These are phyloP conservation scores for Pachymerium ferrugineum DNA, from an alignment of 2,888 invertebrate species.

Conservation along the genomic window DNA sequence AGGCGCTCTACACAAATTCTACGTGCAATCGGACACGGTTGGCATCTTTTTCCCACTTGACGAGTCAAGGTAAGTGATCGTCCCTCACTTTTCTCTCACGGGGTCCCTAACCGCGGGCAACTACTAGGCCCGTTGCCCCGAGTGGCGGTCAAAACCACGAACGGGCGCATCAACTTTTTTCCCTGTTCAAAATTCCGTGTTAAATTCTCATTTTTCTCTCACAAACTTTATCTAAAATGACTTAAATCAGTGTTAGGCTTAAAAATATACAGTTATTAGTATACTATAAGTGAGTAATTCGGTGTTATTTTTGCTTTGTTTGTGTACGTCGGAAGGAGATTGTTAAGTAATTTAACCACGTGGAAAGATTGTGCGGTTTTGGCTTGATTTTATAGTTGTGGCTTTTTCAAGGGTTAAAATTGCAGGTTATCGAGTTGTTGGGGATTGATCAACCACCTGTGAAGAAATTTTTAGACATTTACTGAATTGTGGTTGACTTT, in stretches of 20 bases:
- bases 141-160: not conserved
- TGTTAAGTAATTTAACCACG: not conserved
- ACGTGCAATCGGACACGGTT: not conserved
- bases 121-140: not conserved
- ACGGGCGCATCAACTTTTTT: too few species aligned
- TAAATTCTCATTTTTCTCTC: too few species aligned
- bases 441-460: not conserved
- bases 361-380: not conserved
- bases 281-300: too few species aligned
- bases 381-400: not conserved
- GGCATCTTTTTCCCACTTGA: not conserved
- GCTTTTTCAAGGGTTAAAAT: not conserved
- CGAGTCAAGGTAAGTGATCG: conserved; percentile 14
- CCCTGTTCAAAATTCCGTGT: too few species aligned
- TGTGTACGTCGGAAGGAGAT: not conserved
- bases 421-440: not conserved
- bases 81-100: conserved; percentile 5
- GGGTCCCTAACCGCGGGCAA: not conserved
- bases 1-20: not conserved
- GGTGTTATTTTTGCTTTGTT: not conserved
- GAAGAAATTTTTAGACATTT: not conserved
- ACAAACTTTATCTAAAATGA: too few species aligned
- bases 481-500: too few species aligned
- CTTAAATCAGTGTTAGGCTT: too few species aligned
- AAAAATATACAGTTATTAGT: too few species aligned